Percentiles rank a stretch among this genome's conserved stretches.
Evolutionary conservation across 2,113 vertebrate genomes (phyloP).

Genomic region (Barnardius zonarius): DNA sequence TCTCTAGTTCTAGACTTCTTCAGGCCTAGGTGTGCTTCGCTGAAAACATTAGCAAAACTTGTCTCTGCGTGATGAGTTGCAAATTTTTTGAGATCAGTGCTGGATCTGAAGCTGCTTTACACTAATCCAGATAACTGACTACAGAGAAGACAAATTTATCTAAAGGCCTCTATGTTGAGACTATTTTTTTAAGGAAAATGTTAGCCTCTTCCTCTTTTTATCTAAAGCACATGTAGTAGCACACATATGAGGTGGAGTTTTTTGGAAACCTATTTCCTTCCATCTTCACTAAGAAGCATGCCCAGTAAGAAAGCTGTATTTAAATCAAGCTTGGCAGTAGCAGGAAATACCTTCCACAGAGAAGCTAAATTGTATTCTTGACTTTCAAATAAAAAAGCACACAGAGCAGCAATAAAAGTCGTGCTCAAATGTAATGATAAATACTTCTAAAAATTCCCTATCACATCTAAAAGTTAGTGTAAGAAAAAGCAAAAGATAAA

Average conservation of each 20-base stretch:
- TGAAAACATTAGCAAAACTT: not conserved
- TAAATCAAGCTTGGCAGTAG: not conserved
- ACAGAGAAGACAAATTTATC: not conserved
- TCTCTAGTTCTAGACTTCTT: not conserved
- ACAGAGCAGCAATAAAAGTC: not conserved
- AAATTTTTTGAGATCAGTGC: not conserved
- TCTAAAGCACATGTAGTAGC: not conserved
- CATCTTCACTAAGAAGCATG: not conserved
- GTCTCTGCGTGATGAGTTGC: not conserved
- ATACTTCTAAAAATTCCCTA: not conserved
- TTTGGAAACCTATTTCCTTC: not conserved
- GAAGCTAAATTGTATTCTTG: not conserved
- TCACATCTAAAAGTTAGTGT: constrained; percentile 39
- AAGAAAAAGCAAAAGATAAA: constrained; percentile 61
- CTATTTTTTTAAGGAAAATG: not conserved
- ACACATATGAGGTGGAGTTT: not conserved
- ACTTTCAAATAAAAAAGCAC: not conserved
- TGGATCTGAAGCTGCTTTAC: not conserved
- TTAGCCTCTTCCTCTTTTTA: not conserved
- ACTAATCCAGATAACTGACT: not conserved
- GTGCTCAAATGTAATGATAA: not conserved
- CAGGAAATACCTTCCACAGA: not conserved
- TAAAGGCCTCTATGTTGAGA: not conserved
- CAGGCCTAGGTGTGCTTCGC: not conserved
- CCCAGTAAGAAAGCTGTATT: not conserved